Evolutionary conservation across 2,888 invertebrate species (phyloP).

Genomic region (Erebia ligea): DNA sequence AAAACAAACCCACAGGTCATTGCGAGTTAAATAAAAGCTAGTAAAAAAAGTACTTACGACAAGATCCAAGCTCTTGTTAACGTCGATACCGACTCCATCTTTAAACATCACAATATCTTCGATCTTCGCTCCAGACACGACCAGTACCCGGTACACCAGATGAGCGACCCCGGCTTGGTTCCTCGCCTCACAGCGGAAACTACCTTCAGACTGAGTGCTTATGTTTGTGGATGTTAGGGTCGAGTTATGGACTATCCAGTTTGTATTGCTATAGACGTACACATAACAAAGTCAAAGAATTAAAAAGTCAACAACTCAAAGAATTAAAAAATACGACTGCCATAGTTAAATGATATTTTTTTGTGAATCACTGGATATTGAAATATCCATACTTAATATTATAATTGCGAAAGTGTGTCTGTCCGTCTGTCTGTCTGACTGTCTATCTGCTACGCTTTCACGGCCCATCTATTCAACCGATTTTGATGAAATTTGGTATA

Average conservation of each 20-base stretch:
- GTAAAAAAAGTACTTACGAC: constrained; percentile 49
- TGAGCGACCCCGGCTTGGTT: constrained; percentile 83
- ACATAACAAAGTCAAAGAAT: background rate
- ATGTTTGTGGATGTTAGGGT: constrained; percentile 54
- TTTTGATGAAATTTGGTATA: no score
- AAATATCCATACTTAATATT: no score
- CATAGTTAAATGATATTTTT: no score
- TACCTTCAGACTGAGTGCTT: constrained; percentile 65
- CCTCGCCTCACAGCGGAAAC: constrained; percentile 83
- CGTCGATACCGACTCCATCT: constrained; percentile 49
- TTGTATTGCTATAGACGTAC: constrained; percentile 55
- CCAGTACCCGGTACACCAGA: constrained; percentile 75
- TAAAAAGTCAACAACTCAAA: background rate
- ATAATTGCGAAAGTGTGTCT: no score
- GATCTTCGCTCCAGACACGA: constrained; percentile 61
- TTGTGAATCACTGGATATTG: no score
- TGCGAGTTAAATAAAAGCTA: background rate
- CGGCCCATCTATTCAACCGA: no score
- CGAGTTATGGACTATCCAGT: constrained; percentile 57
- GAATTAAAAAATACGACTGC: no score
- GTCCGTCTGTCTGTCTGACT: no score
- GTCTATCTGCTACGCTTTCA: no score
- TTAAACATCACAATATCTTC: constrained; percentile 51
- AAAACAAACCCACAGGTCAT: background rate
- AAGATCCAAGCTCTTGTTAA: constrained; percentile 50